Percentiles rank a stretch among this genome's conserved stretches.
Evolutionary conservation across 2,113 vertebrate species (phyloP).

Genomic region (Oxygymnocypris stewartii): DNA sequence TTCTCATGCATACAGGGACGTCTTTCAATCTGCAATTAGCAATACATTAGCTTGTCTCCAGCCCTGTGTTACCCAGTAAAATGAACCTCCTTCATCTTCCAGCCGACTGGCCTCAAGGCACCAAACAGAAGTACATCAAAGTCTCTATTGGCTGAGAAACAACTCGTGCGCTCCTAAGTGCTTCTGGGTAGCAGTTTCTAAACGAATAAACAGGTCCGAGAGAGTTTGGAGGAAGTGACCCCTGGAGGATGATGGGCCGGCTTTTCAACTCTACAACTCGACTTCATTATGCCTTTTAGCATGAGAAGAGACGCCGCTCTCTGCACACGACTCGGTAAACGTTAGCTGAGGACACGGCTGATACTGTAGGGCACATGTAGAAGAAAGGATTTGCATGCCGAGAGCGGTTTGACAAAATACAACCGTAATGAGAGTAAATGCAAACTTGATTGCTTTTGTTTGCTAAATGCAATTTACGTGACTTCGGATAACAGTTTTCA

Average conservation of each 20-base stretch:
- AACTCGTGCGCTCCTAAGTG: neutral
- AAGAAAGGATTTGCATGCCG: neutral
- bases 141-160: conserved; percentile 11
- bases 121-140: conserved; percentile 11
- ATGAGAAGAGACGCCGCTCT: neutral
- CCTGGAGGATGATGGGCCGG: conserved; percentile 11
- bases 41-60: neutral
- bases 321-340: neutral
- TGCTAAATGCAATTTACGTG: neutral
- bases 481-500: neutral
- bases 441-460: neutral
- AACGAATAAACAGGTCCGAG: conserved; percentile 36
- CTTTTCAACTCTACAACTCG: neutral
- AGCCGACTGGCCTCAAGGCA: neutral
- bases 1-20: neutral
- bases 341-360: neutral
- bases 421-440: neutral
- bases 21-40: neutral
- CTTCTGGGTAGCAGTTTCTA: conserved; percentile 17
- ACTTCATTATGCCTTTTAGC: conserved; percentile 24
- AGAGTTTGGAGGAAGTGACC: conserved; percentile 27
- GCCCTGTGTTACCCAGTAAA: neutral
- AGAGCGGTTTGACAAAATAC: neutral
- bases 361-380: too few relatives aligned
- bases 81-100: conserved; percentile 8